Percentiles rank a stretch among this genome's conserved stretches.
Conservation (phyloP, 92 coral and sea anemone species). For the Parazoanthus atlanticus region DNA sequence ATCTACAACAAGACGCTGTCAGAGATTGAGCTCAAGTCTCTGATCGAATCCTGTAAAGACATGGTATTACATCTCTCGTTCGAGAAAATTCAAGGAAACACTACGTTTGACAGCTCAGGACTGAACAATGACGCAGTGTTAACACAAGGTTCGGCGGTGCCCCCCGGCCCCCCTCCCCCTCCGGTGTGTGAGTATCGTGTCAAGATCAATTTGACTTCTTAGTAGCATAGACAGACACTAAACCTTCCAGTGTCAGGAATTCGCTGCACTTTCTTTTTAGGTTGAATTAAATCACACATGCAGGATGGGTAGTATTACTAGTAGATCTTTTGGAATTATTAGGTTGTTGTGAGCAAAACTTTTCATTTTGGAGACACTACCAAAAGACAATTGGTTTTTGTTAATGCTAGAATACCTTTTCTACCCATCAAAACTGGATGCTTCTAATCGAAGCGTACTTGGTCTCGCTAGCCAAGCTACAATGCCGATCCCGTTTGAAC, state of each 20-base stretch:
- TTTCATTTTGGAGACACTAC: no score
- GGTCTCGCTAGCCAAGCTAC: no score
- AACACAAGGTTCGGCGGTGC: slow-evolving; percentile 60
- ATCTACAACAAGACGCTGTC: slow-evolving; percentile 86
- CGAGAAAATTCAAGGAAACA: slow-evolving; percentile 69
- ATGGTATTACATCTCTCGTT: slow-evolving; percentile 89
- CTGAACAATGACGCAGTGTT: slow-evolving; percentile 78
- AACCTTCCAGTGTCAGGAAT: neutral
- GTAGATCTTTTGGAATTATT: no score
- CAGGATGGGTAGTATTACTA: no score
- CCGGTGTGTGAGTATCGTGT: slow-evolving; percentile 66
- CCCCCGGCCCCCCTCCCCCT: slow-evolving; percentile 71
- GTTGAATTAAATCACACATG: no score
- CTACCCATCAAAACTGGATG: no score
- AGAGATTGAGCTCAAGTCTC: slow-evolving; percentile 69
- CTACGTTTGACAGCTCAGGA: slow-evolving; percentile 87
- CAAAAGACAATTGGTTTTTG: no score
- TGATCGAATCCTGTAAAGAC: slow-evolving; percentile 74
- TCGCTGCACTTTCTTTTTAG: no score
- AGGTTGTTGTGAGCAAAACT: no score
- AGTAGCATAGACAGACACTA: neutral
- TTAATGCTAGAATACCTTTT: no score
- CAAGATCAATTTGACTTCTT: neutral
- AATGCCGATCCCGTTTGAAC: no score
- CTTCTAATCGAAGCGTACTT: no score